Evolutionary conservation across 2,113 vertebrate genomes (phyloP).

Genomic region (Periophthalmus modestus): DNA sequence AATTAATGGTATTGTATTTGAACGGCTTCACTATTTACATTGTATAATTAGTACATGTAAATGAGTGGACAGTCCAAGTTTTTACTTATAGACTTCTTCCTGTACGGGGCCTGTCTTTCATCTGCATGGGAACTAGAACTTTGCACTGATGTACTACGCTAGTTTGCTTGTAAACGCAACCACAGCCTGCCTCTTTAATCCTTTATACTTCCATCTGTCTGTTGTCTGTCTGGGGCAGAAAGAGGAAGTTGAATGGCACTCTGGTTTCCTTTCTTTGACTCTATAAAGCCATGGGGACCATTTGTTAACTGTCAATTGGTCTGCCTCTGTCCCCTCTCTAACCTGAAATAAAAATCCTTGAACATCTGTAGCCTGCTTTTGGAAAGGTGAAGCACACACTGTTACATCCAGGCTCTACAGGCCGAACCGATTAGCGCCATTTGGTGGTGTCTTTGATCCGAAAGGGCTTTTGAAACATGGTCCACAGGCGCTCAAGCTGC

Average conservation of each 20-base stretch:
- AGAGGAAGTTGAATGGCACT: constrained; percentile 54
- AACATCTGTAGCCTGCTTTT: constrained; percentile 48
- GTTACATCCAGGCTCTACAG: constrained; percentile 33
- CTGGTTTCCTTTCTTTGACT: constrained; percentile 52
- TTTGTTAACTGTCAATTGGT: constrained; percentile 63
- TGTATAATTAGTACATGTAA: background rate
- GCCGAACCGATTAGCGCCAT: constrained; percentile 25
- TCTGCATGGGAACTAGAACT: constrained; percentile 23
- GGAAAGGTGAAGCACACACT: constrained; percentile 40
- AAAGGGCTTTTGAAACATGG: constrained; percentile 35
- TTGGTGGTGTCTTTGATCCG: constrained; percentile 50
- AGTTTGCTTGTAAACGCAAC: constrained; percentile 46
- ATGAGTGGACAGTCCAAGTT: background rate
- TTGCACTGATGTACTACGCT: constrained; percentile 13
- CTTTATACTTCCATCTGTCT: constrained; percentile 43
- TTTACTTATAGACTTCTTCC: background rate
- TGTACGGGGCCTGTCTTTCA: constrained; percentile 17
- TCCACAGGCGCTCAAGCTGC: constrained; percentile 11
- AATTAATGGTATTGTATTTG: background rate
- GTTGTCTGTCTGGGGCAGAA: constrained; percentile 7
- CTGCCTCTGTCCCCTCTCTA: constrained; percentile 51
- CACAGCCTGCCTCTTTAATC: constrained; percentile 31
- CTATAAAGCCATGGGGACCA: constrained; percentile 54
- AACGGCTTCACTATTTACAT: background rate
- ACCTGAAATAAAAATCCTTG: constrained; percentile 59